Conservation (phyloP, 2,888 invertebrate genomes). For the Sisyra nigra region DNA sequence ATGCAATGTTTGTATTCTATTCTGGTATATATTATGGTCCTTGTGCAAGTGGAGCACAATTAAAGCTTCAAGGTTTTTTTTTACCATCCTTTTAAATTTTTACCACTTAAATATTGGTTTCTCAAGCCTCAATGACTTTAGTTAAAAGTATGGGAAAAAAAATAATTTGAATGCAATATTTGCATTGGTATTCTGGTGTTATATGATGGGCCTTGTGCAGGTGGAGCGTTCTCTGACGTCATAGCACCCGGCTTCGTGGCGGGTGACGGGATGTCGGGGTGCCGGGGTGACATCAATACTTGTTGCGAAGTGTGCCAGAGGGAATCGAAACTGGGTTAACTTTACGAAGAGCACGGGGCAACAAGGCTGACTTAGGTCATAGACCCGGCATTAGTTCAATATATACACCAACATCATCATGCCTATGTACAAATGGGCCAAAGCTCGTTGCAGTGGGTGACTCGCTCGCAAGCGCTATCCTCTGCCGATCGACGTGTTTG, state of each 20-base stretch:
- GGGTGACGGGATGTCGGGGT: conserved; percentile 18
- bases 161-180: too few species aligned
- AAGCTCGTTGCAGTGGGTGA: conserved; percentile 9
- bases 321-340: conserved; percentile 24
- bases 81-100: too few species aligned
- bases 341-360: conserved; percentile 5
- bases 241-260: conserved; percentile 16
- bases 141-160: too few species aligned
- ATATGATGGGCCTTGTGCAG: not conserved
- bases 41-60: too few species aligned
- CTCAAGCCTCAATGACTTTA: too few species aligned
- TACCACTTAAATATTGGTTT: too few species aligned
- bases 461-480: too few species aligned
- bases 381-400: conserved; percentile 7
- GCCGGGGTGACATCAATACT: conserved; percentile 27
- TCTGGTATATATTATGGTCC: too few species aligned
- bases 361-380: conserved; percentile 7
- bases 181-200: not conserved
- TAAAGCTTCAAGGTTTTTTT: too few species aligned
- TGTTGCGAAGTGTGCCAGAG: conserved; percentile 31
- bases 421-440: conserved; percentile 18
- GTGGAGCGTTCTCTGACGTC: conserved; percentile 22
- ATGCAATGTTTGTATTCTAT: too few species aligned
- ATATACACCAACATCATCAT: conserved; percentile 6
- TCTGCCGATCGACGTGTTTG: too few species aligned